These are phyloP conservation scores for Drosophila subsilvestris DNA, from an alignment of 2,888 invertebrate species.

Conservation along the genomic window DNA sequence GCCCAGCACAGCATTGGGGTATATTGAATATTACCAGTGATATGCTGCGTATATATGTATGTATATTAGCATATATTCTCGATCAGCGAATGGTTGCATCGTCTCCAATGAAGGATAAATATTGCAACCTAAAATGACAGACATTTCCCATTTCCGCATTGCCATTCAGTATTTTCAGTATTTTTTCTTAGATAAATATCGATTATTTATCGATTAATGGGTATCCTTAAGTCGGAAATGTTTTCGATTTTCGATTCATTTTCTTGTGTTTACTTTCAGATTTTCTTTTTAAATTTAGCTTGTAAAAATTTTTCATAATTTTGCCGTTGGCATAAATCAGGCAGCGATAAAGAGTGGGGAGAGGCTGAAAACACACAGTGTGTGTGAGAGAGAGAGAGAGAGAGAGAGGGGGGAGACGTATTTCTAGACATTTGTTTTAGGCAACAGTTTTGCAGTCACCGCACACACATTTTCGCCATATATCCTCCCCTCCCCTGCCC, in stretches of 20 bases:
- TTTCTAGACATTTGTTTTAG: conserved; percentile 49
- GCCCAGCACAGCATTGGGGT: no score
- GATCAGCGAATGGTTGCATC: no score
- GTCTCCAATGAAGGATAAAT: no score
- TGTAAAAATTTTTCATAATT: conserved; percentile 76
- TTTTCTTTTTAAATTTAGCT: conserved; percentile 58
- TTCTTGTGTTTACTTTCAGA: conserved; percentile 44
- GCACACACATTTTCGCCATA: conserved; percentile 50
- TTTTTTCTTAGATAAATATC: neutral
- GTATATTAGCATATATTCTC: no score
- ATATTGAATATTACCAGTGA: no score
- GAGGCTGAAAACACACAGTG: no score
- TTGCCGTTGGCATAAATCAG: conserved; percentile 76
- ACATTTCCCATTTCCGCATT: no score
- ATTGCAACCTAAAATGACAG: no score
- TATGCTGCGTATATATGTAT: no score
- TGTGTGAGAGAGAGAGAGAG: neutral
- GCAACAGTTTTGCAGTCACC: conserved; percentile 57
- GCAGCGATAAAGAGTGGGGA: conserved; percentile 14
- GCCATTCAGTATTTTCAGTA: no score
- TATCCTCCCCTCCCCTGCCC: no score
- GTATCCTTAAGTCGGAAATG: neutral
- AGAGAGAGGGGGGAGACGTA: neutral
- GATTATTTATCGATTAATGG: neutral
- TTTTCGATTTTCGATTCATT: neutral